Evolutionary conservation across 2,113 vertebrate genomes (phyloP), one percentile per base, ranked within the genome.

Genomic region (Dasyprocta punctata): DNA sequence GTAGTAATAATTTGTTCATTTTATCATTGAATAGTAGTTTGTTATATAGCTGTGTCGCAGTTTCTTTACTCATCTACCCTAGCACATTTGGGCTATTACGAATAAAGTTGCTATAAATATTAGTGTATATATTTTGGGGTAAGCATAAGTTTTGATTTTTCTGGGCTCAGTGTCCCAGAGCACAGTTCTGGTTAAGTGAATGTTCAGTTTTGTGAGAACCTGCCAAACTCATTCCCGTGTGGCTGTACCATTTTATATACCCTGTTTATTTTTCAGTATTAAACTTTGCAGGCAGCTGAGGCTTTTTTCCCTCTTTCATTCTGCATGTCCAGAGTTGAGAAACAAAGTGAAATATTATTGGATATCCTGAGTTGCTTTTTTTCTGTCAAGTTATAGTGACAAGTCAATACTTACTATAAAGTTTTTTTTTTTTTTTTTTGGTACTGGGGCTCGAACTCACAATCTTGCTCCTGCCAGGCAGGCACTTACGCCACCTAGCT

Each of bases 371-470:
- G 22, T 44, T 86, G n/a, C 14, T 56, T 7, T 47, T 54, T 86
- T 78, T 87, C 11, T 47, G 38, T 52, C 14, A 86, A 86, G 3
- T 80, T 30, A 3, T 89, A 36, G 14, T 91, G 20, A 92, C 58
- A 96, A 49, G 30, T 97, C 19, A 75, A 56, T 87, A 89, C 93
- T 78, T 88, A 58, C 77, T 77, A n/a, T 30, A 69, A 90, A 4
- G 54, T 90, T 20, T 69, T 69, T 5, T 49, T 49, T 49, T 49
- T 49, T 49, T 49, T 49, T 49, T 49, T 49, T 49, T 49, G 5
- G 49, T 49, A 49, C 49, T 49, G 49, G 49, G 49, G 9, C 5
- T 49, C 9, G 49, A 49, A 49, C 49, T 49, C 49, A 49, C 49
- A 49, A 49, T 9, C 49, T 49, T 49, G 49, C 49, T 5, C 49